phyloP scores from a whole-genome alignment of 2,888 invertebrate species.

The Odontocolon sp. region DNA sequence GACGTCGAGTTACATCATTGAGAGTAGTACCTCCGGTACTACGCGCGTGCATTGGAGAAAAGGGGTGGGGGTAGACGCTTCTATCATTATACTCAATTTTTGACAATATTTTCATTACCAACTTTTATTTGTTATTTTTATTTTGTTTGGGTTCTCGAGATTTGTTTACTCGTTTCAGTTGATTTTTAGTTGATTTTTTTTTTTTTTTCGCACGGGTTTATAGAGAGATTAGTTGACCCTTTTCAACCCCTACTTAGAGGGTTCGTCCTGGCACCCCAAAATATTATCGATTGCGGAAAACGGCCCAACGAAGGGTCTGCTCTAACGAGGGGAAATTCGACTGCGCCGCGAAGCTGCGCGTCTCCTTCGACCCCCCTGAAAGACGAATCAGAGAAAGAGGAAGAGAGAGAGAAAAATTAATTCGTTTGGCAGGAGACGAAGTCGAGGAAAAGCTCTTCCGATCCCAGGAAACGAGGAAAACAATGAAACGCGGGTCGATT shows the following conservation, averaged over 20 bases:
- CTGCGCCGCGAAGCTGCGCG: constrained; percentile 70
- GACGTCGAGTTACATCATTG: constrained; percentile 79
- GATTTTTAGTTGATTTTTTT: constrained; percentile 12
- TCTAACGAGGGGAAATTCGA: constrained; percentile 68
- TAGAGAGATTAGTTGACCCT: constrained; percentile 1
- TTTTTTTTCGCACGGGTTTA: constrained; percentile 13
- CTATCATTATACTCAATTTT: constrained; percentile 20
- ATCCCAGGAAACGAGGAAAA: constrained; percentile 6
- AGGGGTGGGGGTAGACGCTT: not conserved
- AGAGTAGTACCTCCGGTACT: constrained; percentile 66
- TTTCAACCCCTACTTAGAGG: not conserved
- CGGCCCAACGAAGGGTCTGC: constrained; percentile 67
- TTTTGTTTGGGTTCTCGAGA: constrained; percentile 5
- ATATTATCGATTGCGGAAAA: constrained; percentile 72
- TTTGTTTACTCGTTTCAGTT: not conserved
- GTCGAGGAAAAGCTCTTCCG: not conserved
- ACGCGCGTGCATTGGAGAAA: constrained; percentile 57
- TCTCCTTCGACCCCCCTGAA: constrained; percentile 51
- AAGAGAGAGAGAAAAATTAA: constrained; percentile 11
- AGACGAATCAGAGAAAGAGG: constrained; percentile 7
- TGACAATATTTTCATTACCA: constrained; percentile 30
- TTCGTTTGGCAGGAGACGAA: constrained; percentile 14
- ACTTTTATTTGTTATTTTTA: not conserved
- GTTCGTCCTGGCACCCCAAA: constrained; percentile 66
- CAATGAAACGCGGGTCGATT: constrained; percentile 27